Base-by-base conservation (phyloP, 1,140 invertebrate species). In the Diabrotica virgifera region DNA sequence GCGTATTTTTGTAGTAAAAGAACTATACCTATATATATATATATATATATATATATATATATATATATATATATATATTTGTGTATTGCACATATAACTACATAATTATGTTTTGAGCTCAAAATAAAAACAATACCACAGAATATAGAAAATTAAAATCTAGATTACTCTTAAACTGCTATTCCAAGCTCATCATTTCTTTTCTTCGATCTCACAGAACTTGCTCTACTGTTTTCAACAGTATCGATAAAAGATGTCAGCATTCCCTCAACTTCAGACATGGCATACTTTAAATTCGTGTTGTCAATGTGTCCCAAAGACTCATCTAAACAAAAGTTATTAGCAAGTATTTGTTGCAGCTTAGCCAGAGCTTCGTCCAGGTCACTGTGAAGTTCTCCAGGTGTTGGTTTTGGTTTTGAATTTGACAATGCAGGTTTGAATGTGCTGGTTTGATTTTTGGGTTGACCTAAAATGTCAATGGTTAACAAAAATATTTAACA, bases 211-310 rank as follows among this genome's bases (percentile, higher is more conserved):
- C 59, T 50, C 8, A 51, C 62, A 6, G 74, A 76, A 69, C 61
- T 75, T 5, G 74, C 71, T 50, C 77, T 72, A 62, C 73, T 76
- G 50, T 71, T 74, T 68, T 82, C 79, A n/a, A 81, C 79, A 36
- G 72, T 76, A 63, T 79, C 75, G 12, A 85, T 85, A 35, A 86
- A 76, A 5, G 82, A 82, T 0, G 84, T 83, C 6, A 86, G 73
- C n/a, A 85, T 77, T 0, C 82, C 84, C 76, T 86, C 85, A 77
- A 86, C 84, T 74, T 86, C 85, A 12, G 79, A 83, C 3, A 85
- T 84, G 0, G 84, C 85, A 70, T 83, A 81, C 62, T 85, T 80
- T 10, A 85, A 73, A 66, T 85, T 82, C 5, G 76, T 80, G 72
- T 85, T 85, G 70, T 86, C 85, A 62, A 84, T 80, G 71, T 73